phyloP scores from a whole-genome alignment of 2,113 vertebrate species.

The Mellivora capensis region DNA sequence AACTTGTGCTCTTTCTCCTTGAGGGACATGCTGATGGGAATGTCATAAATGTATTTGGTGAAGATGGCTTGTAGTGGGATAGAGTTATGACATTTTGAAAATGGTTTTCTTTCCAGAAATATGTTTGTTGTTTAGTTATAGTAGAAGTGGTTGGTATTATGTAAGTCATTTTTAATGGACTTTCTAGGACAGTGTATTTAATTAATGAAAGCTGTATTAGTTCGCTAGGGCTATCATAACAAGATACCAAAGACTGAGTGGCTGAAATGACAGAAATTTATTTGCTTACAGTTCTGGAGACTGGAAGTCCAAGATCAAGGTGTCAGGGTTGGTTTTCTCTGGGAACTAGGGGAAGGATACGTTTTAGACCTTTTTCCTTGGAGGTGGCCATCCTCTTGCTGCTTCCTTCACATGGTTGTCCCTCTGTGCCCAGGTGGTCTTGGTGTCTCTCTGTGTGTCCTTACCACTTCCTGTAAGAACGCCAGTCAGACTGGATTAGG shows the following conservation, averaged over 20 bases:
- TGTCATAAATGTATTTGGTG: background rate
- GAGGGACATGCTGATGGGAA: background rate
- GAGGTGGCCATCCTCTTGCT: accelerated
- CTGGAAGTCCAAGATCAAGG: background rate
- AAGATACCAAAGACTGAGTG: background rate
- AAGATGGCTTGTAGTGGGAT: background rate
- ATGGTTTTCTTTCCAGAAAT: conserved; percentile 1
- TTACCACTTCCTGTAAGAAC: background rate
- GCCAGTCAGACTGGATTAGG: background rate
- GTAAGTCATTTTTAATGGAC: background rate
- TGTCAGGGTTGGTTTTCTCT: background rate
- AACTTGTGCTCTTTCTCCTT: background rate
- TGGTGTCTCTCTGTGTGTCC: background rate
- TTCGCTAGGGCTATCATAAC: background rate
- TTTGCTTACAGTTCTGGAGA: background rate
- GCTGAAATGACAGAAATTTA: background rate
- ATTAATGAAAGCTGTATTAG: background rate
- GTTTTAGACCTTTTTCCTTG: background rate
- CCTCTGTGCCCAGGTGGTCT: background rate
- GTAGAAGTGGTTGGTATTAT: background rate
- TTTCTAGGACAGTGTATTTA: background rate
- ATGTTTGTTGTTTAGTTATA: background rate
- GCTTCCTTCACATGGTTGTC: background rate
- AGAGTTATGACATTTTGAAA: background rate
- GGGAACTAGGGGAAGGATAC: background rate